Base-by-base conservation (phyloP, 2,113 vertebrate species). In the Onychostruthus taczanowskii region DNA sequence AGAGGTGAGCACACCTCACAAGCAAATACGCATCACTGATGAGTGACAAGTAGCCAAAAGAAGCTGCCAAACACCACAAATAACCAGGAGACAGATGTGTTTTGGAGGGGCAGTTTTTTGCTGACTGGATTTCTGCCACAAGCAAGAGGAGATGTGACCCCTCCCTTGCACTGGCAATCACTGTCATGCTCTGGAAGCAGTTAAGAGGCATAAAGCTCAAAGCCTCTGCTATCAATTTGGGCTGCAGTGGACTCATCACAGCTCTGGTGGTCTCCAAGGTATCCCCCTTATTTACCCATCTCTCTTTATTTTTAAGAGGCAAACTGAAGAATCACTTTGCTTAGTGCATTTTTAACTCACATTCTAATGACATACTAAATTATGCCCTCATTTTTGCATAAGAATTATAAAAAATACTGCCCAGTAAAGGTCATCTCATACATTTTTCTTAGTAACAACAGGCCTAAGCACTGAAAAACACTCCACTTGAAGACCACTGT, bases 11-110 rank as follows among this genome's bases (percentile, higher is more conserved):
- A 13, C n/a, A 50, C 18, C 7, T 70, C 35, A 50, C 12, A 35
- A 62, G 47, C 26, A 75, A 50, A 67, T 6, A 41, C 0, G 0
- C 7, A 0, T n/a, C 74, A 33, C 16, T 28, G 14, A 22, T 13
- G 11, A 56, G 33, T 8, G 18, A 80, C 28, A 4, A 66, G 16
- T 28, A 52, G 41, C 19, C 49, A 52, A 41, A 90, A 80, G 52
- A 1, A 55, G 31, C 43, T n/a, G 55, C 62, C 26, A 56, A 78
- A 81, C 8, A 1, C 8, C 44, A 27, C 21, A 61, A 41, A 3
- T 8, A 7, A 6, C 43, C 20, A 59, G 37, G 28, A 64, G 20
- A 56, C 7, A 52, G 31, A 20, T 10, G 2, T 20, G 7, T 26
- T 62, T 49, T 73, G 27, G 41, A 73, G 20, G 3, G 23, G 44